A percentile compares a stretch with the other conserved stretches of the same genome.
These are phyloP conservation scores for Chironomus tepperi DNA, from an alignment of 1,140 invertebrate species.

Conservation along the genomic window DNA sequence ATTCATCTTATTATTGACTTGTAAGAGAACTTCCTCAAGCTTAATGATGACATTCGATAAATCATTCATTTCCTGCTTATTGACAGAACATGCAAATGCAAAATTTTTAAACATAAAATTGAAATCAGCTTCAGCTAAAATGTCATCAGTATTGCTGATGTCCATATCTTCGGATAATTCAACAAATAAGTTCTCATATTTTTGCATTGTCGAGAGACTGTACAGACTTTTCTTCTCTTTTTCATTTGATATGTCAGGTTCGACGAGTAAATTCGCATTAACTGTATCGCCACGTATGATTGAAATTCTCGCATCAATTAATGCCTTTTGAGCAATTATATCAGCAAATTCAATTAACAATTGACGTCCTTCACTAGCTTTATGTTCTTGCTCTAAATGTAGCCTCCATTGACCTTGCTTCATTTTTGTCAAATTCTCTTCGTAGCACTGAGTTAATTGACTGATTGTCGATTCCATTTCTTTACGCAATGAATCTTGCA, in stretches of 20 bases:
- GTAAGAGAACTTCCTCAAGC: conserved; percentile 30
- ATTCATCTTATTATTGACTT: conserved; percentile 27
- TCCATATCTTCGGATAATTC: conserved; percentile 30
- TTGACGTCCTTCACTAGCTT: conserved; percentile 43
- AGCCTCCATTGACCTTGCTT: conserved; percentile 36
- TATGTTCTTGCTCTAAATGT: conserved; percentile 43
- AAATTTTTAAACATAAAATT: conserved; percentile 31
- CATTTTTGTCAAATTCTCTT: conserved; percentile 46
- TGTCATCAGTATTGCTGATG: conserved; percentile 30
- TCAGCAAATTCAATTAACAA: conserved; percentile 62
- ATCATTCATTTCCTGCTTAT: conserved; percentile 29
- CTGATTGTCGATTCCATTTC: conserved; percentile 59
- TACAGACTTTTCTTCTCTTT: conserved; percentile 24
- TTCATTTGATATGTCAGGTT: conserved; percentile 19
- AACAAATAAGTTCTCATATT: conserved; percentile 30
- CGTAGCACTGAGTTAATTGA: conserved; percentile 55
- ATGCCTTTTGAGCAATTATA: conserved; percentile 63
- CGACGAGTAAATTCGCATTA: conserved; percentile 25
- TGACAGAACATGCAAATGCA: conserved; percentile 28
- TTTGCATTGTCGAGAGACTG: conserved; percentile 28
- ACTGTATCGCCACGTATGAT: conserved; percentile 46
- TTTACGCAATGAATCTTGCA: conserved; percentile 54
- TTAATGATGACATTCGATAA: conserved; percentile 28
- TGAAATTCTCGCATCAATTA: conserved; percentile 60
- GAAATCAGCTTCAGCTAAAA: conserved; percentile 31